Evolutionary conservation across 2,888 invertebrate genomes (phyloP).

Genomic region (Alcis repandata): DNA sequence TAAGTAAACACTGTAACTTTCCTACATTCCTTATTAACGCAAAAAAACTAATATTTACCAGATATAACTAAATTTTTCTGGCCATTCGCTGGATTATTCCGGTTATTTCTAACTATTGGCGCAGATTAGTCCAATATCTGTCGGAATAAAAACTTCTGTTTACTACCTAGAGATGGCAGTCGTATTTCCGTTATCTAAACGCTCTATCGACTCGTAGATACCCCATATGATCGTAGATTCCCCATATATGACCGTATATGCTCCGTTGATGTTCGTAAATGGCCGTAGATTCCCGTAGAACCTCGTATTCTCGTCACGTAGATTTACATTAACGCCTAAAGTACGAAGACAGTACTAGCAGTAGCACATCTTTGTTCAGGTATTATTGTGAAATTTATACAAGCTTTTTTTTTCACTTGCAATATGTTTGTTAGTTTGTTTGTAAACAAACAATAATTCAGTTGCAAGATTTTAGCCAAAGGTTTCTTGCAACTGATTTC

Average conservation of each 20-base stretch:
- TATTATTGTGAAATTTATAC: neutral
- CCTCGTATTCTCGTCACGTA: slow-evolving; percentile 30
- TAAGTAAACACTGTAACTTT: neutral
- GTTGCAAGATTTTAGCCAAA: no score
- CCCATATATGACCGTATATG: slow-evolving; percentile 12
- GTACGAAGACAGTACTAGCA: neutral
- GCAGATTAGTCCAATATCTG: slow-evolving; percentile 19
- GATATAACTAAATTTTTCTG: slow-evolving; percentile 3
- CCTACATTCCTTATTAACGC: neutral
- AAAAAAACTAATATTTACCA: neutral
- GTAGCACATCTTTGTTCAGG: slow-evolving; percentile 6
- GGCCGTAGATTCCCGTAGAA: slow-evolving; percentile 7
- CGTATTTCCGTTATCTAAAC: slow-evolving; percentile 25
- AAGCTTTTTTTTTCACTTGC: no score
- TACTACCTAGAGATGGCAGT: slow-evolving; percentile 20
- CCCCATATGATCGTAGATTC: neutral
- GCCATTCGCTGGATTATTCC: neutral
- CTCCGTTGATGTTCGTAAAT: slow-evolving; percentile 8
- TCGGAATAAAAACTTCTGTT: slow-evolving; percentile 31
- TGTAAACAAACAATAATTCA: no score
- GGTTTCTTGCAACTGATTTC: no score
- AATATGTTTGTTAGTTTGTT: no score
- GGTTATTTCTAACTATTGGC: slow-evolving; percentile 6
- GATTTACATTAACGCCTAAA: slow-evolving; percentile 25
- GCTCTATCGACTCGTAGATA: slow-evolving; percentile 12